Evolutionary conservation across 2,113 vertebrate genomes (phyloP).

Genomic region (Oxyruncus cristatus): DNA sequence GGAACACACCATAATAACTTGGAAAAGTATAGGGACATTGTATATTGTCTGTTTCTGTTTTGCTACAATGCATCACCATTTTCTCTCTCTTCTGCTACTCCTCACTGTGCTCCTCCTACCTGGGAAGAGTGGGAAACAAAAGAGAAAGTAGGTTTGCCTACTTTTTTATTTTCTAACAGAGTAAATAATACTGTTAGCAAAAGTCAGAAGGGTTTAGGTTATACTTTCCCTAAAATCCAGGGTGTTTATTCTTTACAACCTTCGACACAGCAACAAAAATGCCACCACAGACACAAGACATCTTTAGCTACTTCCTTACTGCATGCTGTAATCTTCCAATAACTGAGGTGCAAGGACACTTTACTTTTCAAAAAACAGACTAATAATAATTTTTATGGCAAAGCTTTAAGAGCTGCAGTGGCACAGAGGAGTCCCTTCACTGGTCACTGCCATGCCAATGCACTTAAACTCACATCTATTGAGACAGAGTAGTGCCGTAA

Average conservation of each 20-base stretch:
- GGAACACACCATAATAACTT: not conserved
- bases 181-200: not conserved
- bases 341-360: not conserved
- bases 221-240: not conserved
- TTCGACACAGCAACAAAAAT: not conserved
- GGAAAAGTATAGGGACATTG: not conserved
- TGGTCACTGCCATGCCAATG: not conserved
- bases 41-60: not conserved
- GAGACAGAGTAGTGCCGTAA: not conserved
- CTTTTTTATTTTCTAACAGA: not conserved
- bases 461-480: not conserved
- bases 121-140: not conserved
- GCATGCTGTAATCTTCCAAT: not conserved
- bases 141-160: not conserved
- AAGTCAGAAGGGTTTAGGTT: not conserved
- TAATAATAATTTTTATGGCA: not conserved
- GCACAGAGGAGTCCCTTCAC: not conserved
- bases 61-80: not conserved
- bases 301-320: not conserved
- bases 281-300: not conserved
- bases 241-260: not conserved
- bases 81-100: not conserved
- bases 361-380: not conserved
- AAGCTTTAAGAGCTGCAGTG: not conserved
- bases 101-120: rapidly evolving